Percentiles rank a stretch among this genome's conserved stretches.
Conservation (phyloP, 2,797 vertebrate genomes). For the Neopelma chrysocephalum region DNA sequence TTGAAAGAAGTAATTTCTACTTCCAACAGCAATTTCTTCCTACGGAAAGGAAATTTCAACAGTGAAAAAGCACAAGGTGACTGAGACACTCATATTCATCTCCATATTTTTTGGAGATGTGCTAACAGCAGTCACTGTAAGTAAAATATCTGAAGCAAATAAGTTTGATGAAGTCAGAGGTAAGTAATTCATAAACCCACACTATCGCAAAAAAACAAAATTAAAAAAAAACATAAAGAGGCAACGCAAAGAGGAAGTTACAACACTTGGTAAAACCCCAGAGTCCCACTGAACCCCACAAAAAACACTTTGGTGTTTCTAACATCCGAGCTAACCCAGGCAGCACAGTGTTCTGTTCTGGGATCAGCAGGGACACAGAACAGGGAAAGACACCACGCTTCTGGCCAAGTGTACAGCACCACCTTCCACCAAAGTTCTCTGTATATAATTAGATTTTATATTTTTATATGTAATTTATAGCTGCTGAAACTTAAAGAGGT, state of each 20-base stretch:
- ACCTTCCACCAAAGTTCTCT: neutral
- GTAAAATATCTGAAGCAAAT: neutral
- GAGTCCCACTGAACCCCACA: neutral
- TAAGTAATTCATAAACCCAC: neutral
- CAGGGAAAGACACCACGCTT: neutral
- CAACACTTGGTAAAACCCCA: neutral
- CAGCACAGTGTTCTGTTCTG: neutral
- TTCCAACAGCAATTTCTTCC: neutral
- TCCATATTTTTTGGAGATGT: neutral
- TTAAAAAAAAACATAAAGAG: neutral
- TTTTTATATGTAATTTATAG: neutral
- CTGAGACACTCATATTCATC: neutral
- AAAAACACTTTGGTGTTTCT: neutral
- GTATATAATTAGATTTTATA: neutral
- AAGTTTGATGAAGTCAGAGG: neutral
- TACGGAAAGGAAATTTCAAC: neutral
- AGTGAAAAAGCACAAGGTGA: neutral
- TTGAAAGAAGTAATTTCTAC: neutral
- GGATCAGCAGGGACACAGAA: rapidly evolving
- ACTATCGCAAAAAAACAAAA: neutral
- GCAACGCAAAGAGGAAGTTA: neutral
- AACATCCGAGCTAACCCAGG: neutral
- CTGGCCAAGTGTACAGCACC: neutral
- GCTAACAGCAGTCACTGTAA: neutral
- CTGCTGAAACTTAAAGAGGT: neutral